phyloP scores from a whole-genome alignment of 2,888 invertebrate genomes.

The Noctua janthe region DNA sequence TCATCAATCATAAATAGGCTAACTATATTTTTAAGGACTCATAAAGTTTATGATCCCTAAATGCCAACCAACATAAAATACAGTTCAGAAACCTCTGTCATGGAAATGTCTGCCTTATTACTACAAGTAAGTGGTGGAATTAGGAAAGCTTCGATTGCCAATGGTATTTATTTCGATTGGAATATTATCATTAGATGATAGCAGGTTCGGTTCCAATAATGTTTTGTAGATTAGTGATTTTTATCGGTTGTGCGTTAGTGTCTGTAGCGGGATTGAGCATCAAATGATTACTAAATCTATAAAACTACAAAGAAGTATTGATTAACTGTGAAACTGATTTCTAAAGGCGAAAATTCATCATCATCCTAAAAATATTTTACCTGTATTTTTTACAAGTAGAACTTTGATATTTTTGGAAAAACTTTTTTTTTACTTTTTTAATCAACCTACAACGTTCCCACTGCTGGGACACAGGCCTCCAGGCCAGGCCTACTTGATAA shows the following conservation, averaged over 20 bases:
- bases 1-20: constrained; percentile 48
- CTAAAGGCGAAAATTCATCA: background rate
- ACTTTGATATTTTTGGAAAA: too few relatives aligned
- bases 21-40: constrained; percentile 51
- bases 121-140: accelerated
- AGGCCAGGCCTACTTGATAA: too few relatives aligned
- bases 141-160: background rate
- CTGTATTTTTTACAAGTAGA: too few relatives aligned
- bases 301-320: background rate
- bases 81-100: background rate
- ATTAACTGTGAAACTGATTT: background rate
- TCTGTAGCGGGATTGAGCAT: background rate
- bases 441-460: too few relatives aligned
- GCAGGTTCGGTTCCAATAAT: constrained; percentile 64
- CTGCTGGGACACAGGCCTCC: too few relatives aligned
- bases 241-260: constrained; percentile 36
- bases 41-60: constrained; percentile 48
- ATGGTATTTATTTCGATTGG: constrained; percentile 40
- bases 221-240: constrained; percentile 59
- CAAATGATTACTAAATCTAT: background rate
- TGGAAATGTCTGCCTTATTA: background rate
- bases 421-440: too few relatives aligned
- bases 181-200: constrained; percentile 57
- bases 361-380: background rate
- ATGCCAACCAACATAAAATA: constrained; percentile 33